Conservation (phyloP, 2,888 invertebrate species). For the Mantis religiosa region DNA sequence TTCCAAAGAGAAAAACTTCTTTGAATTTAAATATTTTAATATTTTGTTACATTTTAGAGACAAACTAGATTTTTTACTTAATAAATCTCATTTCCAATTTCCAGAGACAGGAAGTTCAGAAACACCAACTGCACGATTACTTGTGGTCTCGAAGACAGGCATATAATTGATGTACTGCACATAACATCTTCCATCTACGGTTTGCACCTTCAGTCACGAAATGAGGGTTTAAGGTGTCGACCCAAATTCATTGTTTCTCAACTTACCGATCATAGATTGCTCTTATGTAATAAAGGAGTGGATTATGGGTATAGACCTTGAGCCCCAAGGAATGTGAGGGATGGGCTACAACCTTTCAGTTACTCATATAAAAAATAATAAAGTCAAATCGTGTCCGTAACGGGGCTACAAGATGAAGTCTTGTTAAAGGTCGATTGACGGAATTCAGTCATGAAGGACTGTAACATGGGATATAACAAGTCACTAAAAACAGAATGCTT, state of each 20-base stretch:
- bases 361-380: neutral
- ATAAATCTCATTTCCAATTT: too few relatives aligned
- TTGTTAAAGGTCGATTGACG: neutral
- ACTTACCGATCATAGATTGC: neutral
- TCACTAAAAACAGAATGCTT: too few relatives aligned
- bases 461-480: neutral
- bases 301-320: neutral
- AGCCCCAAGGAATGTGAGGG: neutral
- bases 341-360: neutral
- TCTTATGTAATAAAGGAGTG: neutral
- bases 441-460: neutral
- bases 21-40: too few relatives aligned
- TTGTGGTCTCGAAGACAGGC: too few relatives aligned
- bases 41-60: too few relatives aligned
- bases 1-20: too few relatives aligned
- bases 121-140: too few relatives aligned
- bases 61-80: too few relatives aligned
- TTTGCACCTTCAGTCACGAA: too few relatives aligned
- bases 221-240: neutral
- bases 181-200: too few relatives aligned
- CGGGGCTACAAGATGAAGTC: neutral
- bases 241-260: neutral
- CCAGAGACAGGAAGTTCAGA: too few relatives aligned
- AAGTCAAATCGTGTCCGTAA: neutral
- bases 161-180: too few relatives aligned